Percentiles rank a stretch among this genome's conserved stretches.
Conservation (phyloP, 2,113 vertebrate species). For the Sander lucioperca region DNA sequence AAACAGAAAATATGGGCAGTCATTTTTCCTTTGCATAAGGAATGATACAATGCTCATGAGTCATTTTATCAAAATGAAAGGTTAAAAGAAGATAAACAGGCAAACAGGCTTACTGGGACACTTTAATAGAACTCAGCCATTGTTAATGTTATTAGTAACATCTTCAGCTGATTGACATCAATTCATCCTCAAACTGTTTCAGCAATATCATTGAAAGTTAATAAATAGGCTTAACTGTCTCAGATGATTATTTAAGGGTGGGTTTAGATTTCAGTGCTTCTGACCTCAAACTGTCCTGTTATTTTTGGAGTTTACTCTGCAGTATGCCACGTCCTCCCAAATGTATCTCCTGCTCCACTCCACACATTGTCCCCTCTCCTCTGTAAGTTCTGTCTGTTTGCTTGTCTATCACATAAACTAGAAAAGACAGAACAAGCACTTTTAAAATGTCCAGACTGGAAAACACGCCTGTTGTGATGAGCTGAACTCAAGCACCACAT, state of each 20-base stretch:
- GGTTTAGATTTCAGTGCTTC: neutral
- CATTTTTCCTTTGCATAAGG: neutral
- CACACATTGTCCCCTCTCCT: neutral
- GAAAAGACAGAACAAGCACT: conserved; percentile 1
- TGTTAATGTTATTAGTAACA: conserved; percentile 12
- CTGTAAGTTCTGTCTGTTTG: conserved; percentile 13
- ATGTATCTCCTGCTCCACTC: conserved; percentile 1
- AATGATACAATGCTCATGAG: neutral
- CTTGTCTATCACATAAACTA: conserved; percentile 17
- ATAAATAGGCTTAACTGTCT: neutral
- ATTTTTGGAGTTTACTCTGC: conserved; percentile 6
- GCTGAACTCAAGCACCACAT: conserved; percentile 26
- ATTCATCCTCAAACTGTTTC: conserved; percentile 1
- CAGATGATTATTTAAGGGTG: neutral
- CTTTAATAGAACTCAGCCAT: conserved; percentile 20
- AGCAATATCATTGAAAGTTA: neutral
- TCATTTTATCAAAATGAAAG: neutral
- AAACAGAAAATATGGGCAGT: neutral
- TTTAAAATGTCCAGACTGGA: conserved; percentile 45
- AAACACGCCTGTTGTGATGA: conserved; percentile 53
- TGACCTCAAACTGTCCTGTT: neutral
- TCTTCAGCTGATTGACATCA: neutral
- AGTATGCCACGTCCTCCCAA: neutral
- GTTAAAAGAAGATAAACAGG: neutral
- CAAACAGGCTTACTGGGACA: neutral